Base-by-base conservation (phyloP, 2,113 vertebrate species). In the Rutilus rutilus region DNA sequence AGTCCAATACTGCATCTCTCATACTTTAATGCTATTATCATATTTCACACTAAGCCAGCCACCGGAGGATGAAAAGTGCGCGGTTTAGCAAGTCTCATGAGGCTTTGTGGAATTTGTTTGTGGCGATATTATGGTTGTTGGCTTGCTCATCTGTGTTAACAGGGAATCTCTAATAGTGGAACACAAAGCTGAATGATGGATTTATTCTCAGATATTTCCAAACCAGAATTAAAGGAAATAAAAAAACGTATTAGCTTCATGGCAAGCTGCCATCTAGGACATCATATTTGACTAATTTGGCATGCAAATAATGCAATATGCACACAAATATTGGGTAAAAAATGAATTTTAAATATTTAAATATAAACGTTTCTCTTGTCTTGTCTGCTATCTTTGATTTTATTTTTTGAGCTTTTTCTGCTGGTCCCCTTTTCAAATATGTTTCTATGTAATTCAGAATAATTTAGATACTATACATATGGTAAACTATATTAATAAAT, bases 71-170 rank as follows among this genome's bases (percentile, higher is more conserved):
- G 5, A 62, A 50, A 11, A 67, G 54, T 45, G 57, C 3, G 7
- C 4, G 25, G 59, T 81, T 81, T 65, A 64, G 42, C 17, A 25
- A 69, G 27, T 82, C 64, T 33, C 62, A 52, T n/a, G 80, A 67
- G 80, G 62, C 52, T 82, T 47, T 67, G n/a, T 79, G 57, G 60
- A 82, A 64, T 67, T 82, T 82, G 39, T 82, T 82, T 67, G 62
- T 82, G 60, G 33, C 62, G 12, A 15, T 14, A 15, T 67, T 67
- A 15, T 75, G 57, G 36, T 59, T 79, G 78, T n/a, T 69, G 64
- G 60, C 27, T 23, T 54, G 42, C 62, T 50, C 27, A 14, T 81
- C n/a, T 65, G 64, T 14, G 25, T 67, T 67, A n/a, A 30, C 57
- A 79, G 54, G 57, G 19, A 78, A 79, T 11, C 14, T 33, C 6